Evolutionary conservation across 2,797 vertebrate species (phyloP).

Genomic region (Taenioides sp.): DNA sequence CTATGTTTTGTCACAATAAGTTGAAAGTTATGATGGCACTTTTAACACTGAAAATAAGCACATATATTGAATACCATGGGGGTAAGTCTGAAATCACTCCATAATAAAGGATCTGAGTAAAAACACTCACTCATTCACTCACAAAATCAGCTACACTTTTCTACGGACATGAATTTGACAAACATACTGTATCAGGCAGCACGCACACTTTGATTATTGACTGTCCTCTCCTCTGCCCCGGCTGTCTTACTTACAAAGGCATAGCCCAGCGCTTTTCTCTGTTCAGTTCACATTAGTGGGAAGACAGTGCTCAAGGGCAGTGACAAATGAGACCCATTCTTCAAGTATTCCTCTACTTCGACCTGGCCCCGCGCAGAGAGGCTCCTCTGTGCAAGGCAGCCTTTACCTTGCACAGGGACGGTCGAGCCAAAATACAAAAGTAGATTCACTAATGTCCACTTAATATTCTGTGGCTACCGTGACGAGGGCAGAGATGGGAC

Average conservation of each 20-base stretch:
- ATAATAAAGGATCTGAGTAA: conserved; percentile 14
- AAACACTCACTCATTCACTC: conserved; percentile 14
- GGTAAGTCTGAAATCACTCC: conserved; percentile 4
- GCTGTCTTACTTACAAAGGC: conserved; percentile 44
- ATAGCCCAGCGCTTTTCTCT: conserved; percentile 60
- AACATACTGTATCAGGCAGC: conserved; percentile 76
- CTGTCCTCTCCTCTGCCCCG: conserved; percentile 46
- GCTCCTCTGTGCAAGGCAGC: conserved; percentile 37
- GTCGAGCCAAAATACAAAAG: conserved; percentile 48
- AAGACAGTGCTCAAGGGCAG: conserved; percentile 85
- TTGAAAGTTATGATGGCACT: conserved; percentile 3
- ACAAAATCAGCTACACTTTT: conserved; percentile 42
- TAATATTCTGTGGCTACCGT: conserved; percentile 52
- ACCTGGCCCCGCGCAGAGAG: conserved; percentile 37
- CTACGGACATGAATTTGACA: conserved; percentile 74
- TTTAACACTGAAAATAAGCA: conserved; percentile 4
- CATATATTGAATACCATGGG: conserved; percentile 1
- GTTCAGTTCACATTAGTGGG: conserved; percentile 97
- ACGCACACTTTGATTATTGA: conserved; percentile 60
- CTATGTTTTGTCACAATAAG: neutral
- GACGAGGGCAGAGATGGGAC: conserved; percentile 53
- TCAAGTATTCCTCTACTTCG: conserved; percentile 88
- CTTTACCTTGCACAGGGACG: conserved; percentile 42
- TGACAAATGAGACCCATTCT: conserved; percentile 89
- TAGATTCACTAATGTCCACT: conserved; percentile 46